Evolutionary conservation across 1,140 invertebrate species (phyloP), one percentile per base, ranked within the genome.

Genomic region (Drusus annulatus): DNA sequence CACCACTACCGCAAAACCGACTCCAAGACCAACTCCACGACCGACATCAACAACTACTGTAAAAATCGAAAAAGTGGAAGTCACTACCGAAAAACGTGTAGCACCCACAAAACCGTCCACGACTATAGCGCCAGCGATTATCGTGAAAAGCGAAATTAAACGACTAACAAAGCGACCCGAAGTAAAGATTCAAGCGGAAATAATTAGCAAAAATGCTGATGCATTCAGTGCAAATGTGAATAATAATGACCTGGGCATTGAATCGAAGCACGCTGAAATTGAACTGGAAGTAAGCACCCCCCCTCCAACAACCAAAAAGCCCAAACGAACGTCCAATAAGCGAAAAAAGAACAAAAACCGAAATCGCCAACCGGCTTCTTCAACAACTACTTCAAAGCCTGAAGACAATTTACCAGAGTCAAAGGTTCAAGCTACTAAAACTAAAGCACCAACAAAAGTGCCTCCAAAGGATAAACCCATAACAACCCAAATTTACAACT

Each of bases 401-500:
- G 89, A 91, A 75, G 87, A 90, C 2, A 90, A 90, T 10, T 82
- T 85, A 31, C 83, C 89, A 60, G 90, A 91, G 84, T 85, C 88
- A 4, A 90, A 91, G 84, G 89, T 86, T 56, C 85, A 87, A 45
- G 89, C 89, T 78, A 91, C 84, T n/a, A 85, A 80, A 28, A 89
- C 89, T 0, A 92, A 91, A 85, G 63, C 89, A 4, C 86, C 89
- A 15, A 89, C 88, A 21, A 89, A 87, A 83, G 88, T 87, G 80
- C 86, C 82, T 13, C 81, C 51, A 62, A 87, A 87, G 19, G 85
- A 90, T 78, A 91, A 92, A 80, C 92, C 92, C 7, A 91, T 95
- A 1, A 91, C 93, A 23, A 93, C 93, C 0, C 93, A 94, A 86
- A 93, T 95, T 36, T 95, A 95, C 82, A 95, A 94, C 84, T 95